Evolutionary conservation across 2,888 invertebrate genomes (phyloP), one percentile per base, ranked within the genome.

Genomic region (Ochropleura leucogaster): DNA sequence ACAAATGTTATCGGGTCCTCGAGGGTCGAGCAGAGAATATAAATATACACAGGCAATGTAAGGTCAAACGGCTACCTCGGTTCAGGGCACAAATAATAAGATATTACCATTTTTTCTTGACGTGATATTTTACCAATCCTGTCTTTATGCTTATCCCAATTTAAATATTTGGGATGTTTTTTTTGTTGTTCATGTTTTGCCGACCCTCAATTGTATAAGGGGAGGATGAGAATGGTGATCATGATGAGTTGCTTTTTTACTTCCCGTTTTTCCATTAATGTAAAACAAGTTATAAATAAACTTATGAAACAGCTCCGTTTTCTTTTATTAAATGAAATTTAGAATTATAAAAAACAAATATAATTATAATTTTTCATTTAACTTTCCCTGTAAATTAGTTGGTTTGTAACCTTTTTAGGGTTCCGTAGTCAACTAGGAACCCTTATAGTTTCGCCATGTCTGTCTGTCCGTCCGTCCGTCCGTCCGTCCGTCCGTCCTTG

Each of bases 1-100:
- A 82, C 82, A 72, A 47, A 78, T 57, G 69, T 57, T 82, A 79
- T 83, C 70, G 69, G 83, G 69, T 68, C 63, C 51, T 57, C 69
- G 69, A 74, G 72, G 83, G 72, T 75, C 55, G 77, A 67, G 67
- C 57, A 40, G 18, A 64, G 59, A 66, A 74, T 49, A 77, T 65
- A 76, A 62, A 77, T 74, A 49, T 68, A 76, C 76, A 14, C 44
- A 62, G 46, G 69, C 53, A 59, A 67, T 60, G 69, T 70, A 42
- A 75, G 55, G 79, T 67, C 66, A 62, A 62, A 55, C 57, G 51
- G 30, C 51, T 68, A 69, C 40, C 68, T 62, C 20, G 30, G 44
- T 20, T 74, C 67, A 66, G 20, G 49, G 46, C 53, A n/a, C 67
- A 62, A 14, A 49, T 62, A 73, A 51, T 63, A 62, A 63, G 16